Base-by-base conservation (phyloP, 2,888 invertebrate genomes). In the Drosophila austrosaltans region DNA sequence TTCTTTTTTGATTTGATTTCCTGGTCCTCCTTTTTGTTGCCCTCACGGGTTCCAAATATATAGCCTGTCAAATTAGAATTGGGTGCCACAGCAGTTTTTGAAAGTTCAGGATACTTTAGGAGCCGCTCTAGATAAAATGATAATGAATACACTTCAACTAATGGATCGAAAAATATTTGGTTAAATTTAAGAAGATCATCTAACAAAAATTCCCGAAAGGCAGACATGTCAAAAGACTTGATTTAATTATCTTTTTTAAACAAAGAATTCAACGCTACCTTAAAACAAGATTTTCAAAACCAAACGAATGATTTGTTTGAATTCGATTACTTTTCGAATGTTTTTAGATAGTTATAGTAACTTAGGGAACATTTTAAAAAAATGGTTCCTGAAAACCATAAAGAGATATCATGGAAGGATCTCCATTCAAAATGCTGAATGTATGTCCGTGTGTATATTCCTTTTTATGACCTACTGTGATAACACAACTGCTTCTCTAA, bases 101-200 rank as follows among this genome's bases (percentile, higher is more conserved):
- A 42, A 42, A 80, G 39, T 3, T 60, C 48, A 3, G 87, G 87
- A 36, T 63, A 53, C 57, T 81, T 16, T 3, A 83, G 10, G 1
- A 82, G 58, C 32, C 61, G 70, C 0, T 32, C 25, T 0, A 74
- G 3, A 7, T 62, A 22, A 8, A 74, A 87, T 0, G 53, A 12
- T 1, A 78, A 53, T 4, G 56, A 0, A 42, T 72, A 83, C 1
- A 76, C 70, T 22, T 67, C 81, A 5, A 73, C 75, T 32, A 78
- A 2, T 0, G 73, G 69, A 69, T 82, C 81, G 1, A 81, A 42
- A 1, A 63, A 28, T 25, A 81, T 63, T 6, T 67, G 62, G 30
- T 87, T 87, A 10, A 83, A 72, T 44, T 67, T 68, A 12, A 81
- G 83, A 1, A 82, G 54, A 61, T 82, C 81, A 1, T 75, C 64